Percentiles rank a stretch among this genome's conserved stretches.
phyloP scores from a whole-genome alignment of 2,888 invertebrate species.

The Dermolepida albohirtum region DNA sequence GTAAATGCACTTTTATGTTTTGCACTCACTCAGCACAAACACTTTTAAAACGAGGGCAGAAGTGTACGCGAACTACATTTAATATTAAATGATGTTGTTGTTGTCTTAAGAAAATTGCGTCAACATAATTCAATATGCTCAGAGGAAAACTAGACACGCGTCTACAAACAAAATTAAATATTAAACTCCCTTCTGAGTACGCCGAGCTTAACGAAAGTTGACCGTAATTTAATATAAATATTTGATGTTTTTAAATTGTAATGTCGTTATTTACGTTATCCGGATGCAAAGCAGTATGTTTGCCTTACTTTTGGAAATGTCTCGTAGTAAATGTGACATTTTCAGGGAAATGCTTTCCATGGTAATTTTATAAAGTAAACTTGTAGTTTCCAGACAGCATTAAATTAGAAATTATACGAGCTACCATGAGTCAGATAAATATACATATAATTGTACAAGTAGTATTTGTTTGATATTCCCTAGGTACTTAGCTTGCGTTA shows the following conservation, averaged over 20 bases:
- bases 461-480: too few species aligned
- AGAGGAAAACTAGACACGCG: slow-evolving; percentile 24
- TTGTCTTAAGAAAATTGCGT: slow-evolving; percentile 34
- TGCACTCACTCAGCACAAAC: too few species aligned
- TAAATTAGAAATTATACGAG: too few species aligned
- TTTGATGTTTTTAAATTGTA: slow-evolving; percentile 34
- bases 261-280: not conserved
- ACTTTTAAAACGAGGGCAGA: not conserved
- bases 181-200: slow-evolving; percentile 14
- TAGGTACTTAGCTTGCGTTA: too few species aligned
- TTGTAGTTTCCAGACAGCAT: too few species aligned
- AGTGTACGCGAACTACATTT: slow-evolving; percentile 1
- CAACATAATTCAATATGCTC: slow-evolving; percentile 36
- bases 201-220: slow-evolving; percentile 20
- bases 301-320: not conserved
- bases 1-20: too few species aligned
- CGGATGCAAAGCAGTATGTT: not conserved
- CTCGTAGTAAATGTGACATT: not conserved
- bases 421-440: too few species aligned
- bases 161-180: slow-evolving; percentile 32
- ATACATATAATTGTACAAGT: too few species aligned
- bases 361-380: too few species aligned
- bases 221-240: slow-evolving; percentile 32
- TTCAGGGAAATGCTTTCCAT: not conserved
- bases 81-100: slow-evolving; percentile 28